Evolutionary conservation across 30 jellyfish, hydroid and myxozoan species (phyloP), one percentile per base, ranked within the genome.

Genomic region (Cassiopea xamachana): DNA sequence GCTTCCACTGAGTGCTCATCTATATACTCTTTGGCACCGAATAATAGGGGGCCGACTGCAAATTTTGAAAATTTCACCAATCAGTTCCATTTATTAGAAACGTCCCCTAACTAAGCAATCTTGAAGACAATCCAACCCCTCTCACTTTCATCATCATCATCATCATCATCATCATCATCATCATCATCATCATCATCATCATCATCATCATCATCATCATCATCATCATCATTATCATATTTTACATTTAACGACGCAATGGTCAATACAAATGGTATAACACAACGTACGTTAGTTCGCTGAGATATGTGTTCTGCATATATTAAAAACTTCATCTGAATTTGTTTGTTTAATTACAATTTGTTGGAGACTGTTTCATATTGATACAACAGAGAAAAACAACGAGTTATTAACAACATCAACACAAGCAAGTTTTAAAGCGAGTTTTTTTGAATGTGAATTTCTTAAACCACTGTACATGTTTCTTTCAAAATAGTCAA

Each of bases 401-500:
- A 73, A 73, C 4, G 62, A 73, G 27, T 18, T 18, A 2, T 73
- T 73, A 45, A 44, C 82, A 18, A 73, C 27, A 60, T 18, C 51
- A 27, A 73, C 82, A 46, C 51, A 16, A 27, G 82, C 82, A 46
- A 10, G 27, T 73, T 73, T 73, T 46, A 44, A 73, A 27, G 82
- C 82, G 27, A 73, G 59, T 73, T 73, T 73, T 45, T 73, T 18
- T 1, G 59, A 44, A 45, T 44, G 82, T 6, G 3, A 6, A 46
- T 73, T 73, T 73, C 82, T 4, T 73, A 73, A 27, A 27, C 14
- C 27, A 3, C 7, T 73, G 62, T 15, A 73, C 17, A 16, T 73
- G 27, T 73, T 73, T 8, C 82, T 73, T 73, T 73, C 82, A 27
- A 73, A 73, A 46, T 73, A 73, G 59, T 27, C 82, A 46, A 27